Evolutionary conservation across 1,140 invertebrate genomes (phyloP), one percentile per base, ranked within the genome.

Genomic region (Drosophila tropicalis): DNA sequence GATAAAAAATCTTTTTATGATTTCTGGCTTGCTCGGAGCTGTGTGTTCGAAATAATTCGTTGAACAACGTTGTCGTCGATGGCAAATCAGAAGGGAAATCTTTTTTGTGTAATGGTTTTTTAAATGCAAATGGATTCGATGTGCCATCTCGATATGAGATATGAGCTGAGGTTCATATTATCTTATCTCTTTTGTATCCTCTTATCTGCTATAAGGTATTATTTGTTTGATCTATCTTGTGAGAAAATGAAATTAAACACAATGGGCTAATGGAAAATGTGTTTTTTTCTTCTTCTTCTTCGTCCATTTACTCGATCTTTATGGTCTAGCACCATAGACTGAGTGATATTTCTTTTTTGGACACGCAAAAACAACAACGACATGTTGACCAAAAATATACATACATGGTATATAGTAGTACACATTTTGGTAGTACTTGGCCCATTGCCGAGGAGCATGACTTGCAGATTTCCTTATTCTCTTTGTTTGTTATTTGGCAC

Each of bases 371-470:
- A 29, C 29, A 29, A 62, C 61, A 57, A 75, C 60, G 29, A 34
- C 55, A 69, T 15, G 44, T 68, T 19, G 44, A 51, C 44, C 44
- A 51, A 51, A 51, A 22, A 69, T 69, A 76, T 76, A 51, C 69
- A 76, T 76, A 47, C 69, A 69, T 58, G 7, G 41, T 55, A 64
- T 76, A 72, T 72, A 40, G 34, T 10, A 36, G 34, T 36, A 36
- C 3, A 39, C 36, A 39, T 13, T 12, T 12, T 12, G 3, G 75
- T 79, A 70, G 76, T 22, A 65, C 65, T 87, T 87, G 83, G 83
- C 83, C 76, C 77, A 72, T 39, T 87, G 83, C 83, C 83, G 84
- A 84, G 76, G 76, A 79, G 80, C 83, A 87, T 87, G 83, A 87
- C 80, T 89, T 67, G 80, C 83, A 67, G 41, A 56, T 39, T 19